Evolutionary conservation across 2,888 invertebrate genomes (phyloP).

Genomic region (Tinea semifulvella): DNA sequence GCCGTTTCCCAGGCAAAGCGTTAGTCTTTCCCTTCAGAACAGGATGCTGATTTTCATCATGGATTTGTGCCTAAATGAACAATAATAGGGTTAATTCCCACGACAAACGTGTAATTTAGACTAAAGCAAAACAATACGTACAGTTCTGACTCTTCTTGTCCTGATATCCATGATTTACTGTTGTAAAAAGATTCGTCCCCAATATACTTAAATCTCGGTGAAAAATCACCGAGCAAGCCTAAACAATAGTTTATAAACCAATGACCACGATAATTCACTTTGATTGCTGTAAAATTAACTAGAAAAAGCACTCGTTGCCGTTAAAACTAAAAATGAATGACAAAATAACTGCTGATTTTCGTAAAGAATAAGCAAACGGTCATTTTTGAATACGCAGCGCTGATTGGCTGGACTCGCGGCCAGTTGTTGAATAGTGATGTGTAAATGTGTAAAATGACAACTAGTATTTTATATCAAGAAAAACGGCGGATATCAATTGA

Average conservation of each 20-base stretch:
- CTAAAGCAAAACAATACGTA: background rate
- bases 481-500: too few relatives aligned
- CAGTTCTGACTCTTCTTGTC: background rate
- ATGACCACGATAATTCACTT: background rate
- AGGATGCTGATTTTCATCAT: slow-evolving; percentile 46
- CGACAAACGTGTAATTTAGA: background rate
- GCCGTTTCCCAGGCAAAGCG: slow-evolving; percentile 35
- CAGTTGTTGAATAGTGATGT: too few relatives aligned
- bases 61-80: slow-evolving; percentile 34
- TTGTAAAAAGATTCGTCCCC: background rate
- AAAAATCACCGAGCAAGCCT: background rate
- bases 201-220: background rate
- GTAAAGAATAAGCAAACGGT: background rate
- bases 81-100: background rate
- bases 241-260: slow-evolving; percentile 5
- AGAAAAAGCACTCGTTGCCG: background rate
- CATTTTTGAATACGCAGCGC: background rate
- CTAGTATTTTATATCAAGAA: too few relatives aligned
- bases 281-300: background rate
- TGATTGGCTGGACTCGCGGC: slow-evolving; percentile 2
- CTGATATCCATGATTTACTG: slow-evolving; percentile 3
- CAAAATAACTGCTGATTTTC: too few relatives aligned
- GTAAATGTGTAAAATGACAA: too few relatives aligned
- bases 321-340: background rate
- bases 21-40: slow-evolving; percentile 36